These are phyloP conservation scores for Orchesellides sinensis DNA, from an alignment of 2,888 invertebrate genomes.

Conservation along the genomic window DNA sequence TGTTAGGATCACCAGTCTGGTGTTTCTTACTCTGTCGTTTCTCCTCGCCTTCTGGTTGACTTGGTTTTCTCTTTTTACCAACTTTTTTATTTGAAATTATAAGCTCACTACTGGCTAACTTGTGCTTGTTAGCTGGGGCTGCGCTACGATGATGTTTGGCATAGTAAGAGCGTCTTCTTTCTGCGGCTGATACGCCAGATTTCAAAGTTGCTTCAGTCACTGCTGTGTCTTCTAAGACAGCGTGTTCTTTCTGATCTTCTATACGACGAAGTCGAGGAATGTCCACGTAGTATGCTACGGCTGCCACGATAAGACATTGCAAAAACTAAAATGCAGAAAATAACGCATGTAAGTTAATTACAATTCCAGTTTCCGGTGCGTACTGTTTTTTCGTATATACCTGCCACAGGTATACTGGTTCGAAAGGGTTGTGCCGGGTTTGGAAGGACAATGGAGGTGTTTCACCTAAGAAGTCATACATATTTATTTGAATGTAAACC, in stretches of 20 bases:
- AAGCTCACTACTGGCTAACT: not conserved
- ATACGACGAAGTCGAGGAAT: constrained; percentile 56
- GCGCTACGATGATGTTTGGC: too few species aligned
- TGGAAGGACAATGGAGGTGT: constrained; percentile 69
- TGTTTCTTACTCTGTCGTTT: not conserved
- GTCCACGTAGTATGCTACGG: constrained; percentile 64
- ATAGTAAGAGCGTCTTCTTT: constrained; percentile 17
- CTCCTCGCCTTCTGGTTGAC: not conserved
- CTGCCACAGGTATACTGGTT: constrained; percentile 73
- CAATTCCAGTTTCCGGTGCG: not conserved
- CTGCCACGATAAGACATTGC: constrained; percentile 66
- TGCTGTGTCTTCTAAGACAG: not conserved
- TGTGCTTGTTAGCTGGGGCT: not conserved
- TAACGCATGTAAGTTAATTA: not conserved
- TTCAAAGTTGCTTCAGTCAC: constrained; percentile 21
- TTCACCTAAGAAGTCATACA: constrained; percentile 49
- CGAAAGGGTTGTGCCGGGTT: constrained; percentile 72
- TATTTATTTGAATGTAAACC: not conserved
- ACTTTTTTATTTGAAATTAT: not conserved
- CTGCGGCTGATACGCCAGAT: not conserved
- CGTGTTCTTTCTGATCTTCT: not conserved
- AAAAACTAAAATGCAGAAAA: constrained; percentile 66
- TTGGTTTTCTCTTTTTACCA: not conserved
- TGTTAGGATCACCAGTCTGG: not conserved
- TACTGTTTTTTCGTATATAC: constrained; percentile 14